A percentile compares a stretch with the other conserved stretches of the same genome.
phyloP scores from a whole-genome alignment of 2,888 invertebrate genomes.

The Alentia gelatinosa region DNA sequence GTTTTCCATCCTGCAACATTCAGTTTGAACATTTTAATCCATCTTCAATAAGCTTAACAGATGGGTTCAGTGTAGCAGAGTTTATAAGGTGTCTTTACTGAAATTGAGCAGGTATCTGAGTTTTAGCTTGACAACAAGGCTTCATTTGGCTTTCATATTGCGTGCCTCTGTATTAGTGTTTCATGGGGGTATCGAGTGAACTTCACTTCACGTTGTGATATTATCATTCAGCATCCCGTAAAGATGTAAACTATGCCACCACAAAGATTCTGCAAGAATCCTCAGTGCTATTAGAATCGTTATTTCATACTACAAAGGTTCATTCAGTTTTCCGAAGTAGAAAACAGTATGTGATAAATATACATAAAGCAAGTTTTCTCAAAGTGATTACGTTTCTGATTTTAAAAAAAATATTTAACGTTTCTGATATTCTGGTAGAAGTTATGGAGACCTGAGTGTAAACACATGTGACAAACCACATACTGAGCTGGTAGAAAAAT shows the following conservation, averaged over 20 bases:
- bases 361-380: neutral
- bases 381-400: neutral
- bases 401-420: neutral
- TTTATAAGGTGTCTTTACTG: neutral
- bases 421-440: neutral
- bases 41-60: neutral
- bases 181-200: neutral
- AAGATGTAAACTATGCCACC: neutral
- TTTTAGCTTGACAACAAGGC: neutral
- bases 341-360: neutral
- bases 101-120: neutral
- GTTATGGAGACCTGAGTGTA: neutral
- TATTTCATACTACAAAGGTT: no score
- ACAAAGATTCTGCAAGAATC: no score
- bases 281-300: no score
- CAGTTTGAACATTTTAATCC: neutral
- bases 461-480: neutral
- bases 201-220: neutral
- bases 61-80: neutral
- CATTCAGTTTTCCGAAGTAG: neutral
- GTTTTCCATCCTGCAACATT: neutral
- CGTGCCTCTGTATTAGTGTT: neutral
- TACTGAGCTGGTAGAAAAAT: neutral
- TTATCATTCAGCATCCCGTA: neutral
- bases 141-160: neutral